phyloP scores from a whole-genome alignment of 2,797 vertebrate genomes.

The Pygocentrus nattereri region DNA sequence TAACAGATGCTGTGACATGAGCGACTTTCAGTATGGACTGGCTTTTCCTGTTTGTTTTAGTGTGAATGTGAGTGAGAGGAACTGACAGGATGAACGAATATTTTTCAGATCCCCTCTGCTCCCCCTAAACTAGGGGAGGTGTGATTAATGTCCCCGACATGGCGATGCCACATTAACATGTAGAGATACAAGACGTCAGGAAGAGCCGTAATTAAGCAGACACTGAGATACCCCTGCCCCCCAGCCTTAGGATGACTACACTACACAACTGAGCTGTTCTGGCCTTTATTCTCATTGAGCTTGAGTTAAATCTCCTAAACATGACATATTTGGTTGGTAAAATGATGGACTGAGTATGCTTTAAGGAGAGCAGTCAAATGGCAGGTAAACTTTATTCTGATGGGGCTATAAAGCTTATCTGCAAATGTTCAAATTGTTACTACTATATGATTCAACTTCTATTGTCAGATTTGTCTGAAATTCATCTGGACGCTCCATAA shows the following conservation, averaged over 20 bases:
- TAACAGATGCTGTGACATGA: slow-evolving; percentile 81
- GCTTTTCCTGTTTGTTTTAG: slow-evolving; percentile 66
- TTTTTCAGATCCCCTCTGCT: slow-evolving; percentile 73
- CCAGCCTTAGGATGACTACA: not conserved
- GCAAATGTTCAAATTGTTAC: no score
- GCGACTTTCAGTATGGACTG: slow-evolving; percentile 67
- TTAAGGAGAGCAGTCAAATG: not conserved
- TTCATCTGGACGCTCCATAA: no score
- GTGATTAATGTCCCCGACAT: slow-evolving; percentile 78
- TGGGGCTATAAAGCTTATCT: not conserved
- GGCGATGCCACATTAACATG: slow-evolving; percentile 67
- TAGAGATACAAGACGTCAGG: slow-evolving; percentile 72
- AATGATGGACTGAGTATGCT: not conserved
- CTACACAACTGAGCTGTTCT: slow-evolving; percentile 20
- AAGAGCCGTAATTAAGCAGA: slow-evolving; percentile 69
- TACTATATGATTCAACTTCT: no score
- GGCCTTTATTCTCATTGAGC: slow-evolving; percentile 9
- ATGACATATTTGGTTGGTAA: not conserved
- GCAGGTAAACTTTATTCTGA: not conserved
- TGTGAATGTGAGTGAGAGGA: slow-evolving; percentile 65
- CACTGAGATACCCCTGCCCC: slow-evolving; percentile 40
- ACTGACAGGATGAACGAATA: slow-evolving; percentile 74
- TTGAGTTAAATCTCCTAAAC: not conserved
- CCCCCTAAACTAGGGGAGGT: slow-evolving; percentile 73
- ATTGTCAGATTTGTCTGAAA: no score